Conservation (phyloP, 1,140 invertebrate species). For the Whitmania pigra region DNA sequence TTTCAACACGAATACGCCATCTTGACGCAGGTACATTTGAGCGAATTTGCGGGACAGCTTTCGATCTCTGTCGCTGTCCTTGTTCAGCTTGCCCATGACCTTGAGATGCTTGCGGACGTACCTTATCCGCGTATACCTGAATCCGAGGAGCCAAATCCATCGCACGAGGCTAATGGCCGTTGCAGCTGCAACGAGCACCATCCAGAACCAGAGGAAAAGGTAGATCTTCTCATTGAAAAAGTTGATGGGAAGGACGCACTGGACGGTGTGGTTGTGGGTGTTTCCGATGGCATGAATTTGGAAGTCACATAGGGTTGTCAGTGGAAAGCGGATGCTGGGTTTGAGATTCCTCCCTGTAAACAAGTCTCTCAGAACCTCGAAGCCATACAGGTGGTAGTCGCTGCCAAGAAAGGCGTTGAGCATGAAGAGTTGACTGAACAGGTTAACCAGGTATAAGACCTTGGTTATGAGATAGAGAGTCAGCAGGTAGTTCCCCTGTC, state of each 20-base stretch:
- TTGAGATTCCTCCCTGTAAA: constrained; percentile 24
- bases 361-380: constrained; percentile 28
- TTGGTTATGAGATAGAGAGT: constrained; percentile 29
- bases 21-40: constrained; percentile 26
- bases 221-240: constrained; percentile 50
- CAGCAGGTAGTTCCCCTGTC: constrained; percentile 32
- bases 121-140: constrained; percentile 33
- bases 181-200: constrained; percentile 45
- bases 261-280: constrained; percentile 46
- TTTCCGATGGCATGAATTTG: constrained; percentile 45
- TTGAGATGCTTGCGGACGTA: constrained; percentile 43
- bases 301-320: constrained; percentile 48
- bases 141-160: constrained; percentile 33
- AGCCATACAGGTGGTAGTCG: constrained; percentile 29
- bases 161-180: constrained; percentile 40
- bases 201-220: constrained; percentile 50
- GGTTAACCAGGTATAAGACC: constrained; percentile 29
- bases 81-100: constrained; percentile 24
- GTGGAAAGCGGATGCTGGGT: constrained; percentile 37
- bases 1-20: constrained; percentile 28
- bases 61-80: constrained; percentile 21
- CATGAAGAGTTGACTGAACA: constrained; percentile 29
- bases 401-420: constrained; percentile 29
- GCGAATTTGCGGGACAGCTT: constrained; percentile 26
- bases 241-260: constrained; percentile 49